Conservation (phyloP, 2,888 invertebrate species). For the Acronicta aceris region DNA sequence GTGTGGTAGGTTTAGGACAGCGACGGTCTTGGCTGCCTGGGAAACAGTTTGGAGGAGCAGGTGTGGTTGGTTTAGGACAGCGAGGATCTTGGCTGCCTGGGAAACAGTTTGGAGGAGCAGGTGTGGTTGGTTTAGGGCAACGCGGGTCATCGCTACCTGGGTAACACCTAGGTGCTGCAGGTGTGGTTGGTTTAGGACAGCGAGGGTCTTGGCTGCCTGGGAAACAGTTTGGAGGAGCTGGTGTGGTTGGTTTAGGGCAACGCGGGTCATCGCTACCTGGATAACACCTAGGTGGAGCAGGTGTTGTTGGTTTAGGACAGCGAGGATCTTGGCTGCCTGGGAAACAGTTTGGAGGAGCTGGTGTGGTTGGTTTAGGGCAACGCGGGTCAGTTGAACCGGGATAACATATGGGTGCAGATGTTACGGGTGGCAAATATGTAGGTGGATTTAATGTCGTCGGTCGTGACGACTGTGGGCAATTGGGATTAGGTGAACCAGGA, state of each 20-base stretch:
- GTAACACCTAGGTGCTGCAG: slow-evolving; percentile 57
- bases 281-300: slow-evolving; percentile 46
- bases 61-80: slow-evolving; percentile 53
- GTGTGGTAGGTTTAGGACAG: slow-evolving; percentile 64
- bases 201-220: slow-evolving; percentile 67
- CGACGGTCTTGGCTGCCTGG: slow-evolving; percentile 52
- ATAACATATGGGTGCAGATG: slow-evolving; percentile 35
- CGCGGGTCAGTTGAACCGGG: slow-evolving; percentile 38
- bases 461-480: slow-evolving; percentile 49
- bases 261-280: slow-evolving; percentile 47
- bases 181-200: slow-evolving; percentile 59
- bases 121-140: slow-evolving; percentile 65
- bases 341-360: slow-evolving; percentile 57
- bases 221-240: slow-evolving; percentile 54
- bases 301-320: slow-evolving; percentile 59
- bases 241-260: slow-evolving; percentile 43
- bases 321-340: slow-evolving; percentile 61
- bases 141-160: slow-evolving; percentile 46
- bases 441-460: slow-evolving; percentile 56
- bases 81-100: slow-evolving; percentile 67
- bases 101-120: slow-evolving; percentile 61
- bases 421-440: slow-evolving; percentile 62
- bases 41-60: slow-evolving; percentile 50
- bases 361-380: slow-evolving; percentile 65
- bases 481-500: slow-evolving; percentile 52